A percentile compares a stretch with the other conserved stretches of the same genome.
phyloP scores from a whole-genome alignment of 2,888 invertebrate species.

The Lissonota sp. region DNA sequence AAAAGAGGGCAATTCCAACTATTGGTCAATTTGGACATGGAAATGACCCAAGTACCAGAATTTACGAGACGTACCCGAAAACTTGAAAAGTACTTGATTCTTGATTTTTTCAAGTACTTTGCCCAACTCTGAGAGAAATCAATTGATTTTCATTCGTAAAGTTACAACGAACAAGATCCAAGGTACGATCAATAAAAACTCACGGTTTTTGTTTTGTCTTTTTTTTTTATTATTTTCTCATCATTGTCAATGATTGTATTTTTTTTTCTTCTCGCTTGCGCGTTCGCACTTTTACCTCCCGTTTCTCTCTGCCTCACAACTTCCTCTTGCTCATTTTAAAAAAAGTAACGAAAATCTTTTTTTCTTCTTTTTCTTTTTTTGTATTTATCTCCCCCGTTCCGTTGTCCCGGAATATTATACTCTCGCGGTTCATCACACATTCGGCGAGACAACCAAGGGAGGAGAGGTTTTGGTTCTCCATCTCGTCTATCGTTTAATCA shows the following conservation, averaged over 20 bases:
- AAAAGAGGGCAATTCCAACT: no score
- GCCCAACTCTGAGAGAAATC: no score
- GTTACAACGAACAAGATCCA: slow-evolving; percentile 18
- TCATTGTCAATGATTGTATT: slow-evolving; percentile 47
- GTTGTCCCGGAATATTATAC: slow-evolving; percentile 58
- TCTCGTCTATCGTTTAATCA: slow-evolving; percentile 43
- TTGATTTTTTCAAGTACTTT: no score
- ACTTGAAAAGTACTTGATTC: no score
- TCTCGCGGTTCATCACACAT: slow-evolving; percentile 46
- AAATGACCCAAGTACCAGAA: no score
- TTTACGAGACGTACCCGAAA: no score
- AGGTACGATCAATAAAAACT: slow-evolving; percentile 29
- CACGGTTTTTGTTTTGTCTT: slow-evolving; percentile 48
- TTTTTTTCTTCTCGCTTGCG: slow-evolving; percentile 60
- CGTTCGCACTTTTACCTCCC: slow-evolving; percentile 55
- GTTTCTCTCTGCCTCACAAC: slow-evolving; percentile 48
- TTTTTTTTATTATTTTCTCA: slow-evolving; percentile 58
- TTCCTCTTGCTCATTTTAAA: slow-evolving; percentile 58
- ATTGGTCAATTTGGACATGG: no score
- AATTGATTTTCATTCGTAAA: not conserved
- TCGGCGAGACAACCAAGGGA: slow-evolving; percentile 52
- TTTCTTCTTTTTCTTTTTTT: slow-evolving; percentile 56
- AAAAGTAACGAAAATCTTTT: slow-evolving; percentile 70
- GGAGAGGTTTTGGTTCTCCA: slow-evolving; percentile 53
- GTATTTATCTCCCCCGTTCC: slow-evolving; percentile 59